Evolutionary conservation across 2,113 vertebrate species (phyloP), one percentile per base, ranked within the genome.

Genomic region (Nothocercus nigrocapillus): DNA sequence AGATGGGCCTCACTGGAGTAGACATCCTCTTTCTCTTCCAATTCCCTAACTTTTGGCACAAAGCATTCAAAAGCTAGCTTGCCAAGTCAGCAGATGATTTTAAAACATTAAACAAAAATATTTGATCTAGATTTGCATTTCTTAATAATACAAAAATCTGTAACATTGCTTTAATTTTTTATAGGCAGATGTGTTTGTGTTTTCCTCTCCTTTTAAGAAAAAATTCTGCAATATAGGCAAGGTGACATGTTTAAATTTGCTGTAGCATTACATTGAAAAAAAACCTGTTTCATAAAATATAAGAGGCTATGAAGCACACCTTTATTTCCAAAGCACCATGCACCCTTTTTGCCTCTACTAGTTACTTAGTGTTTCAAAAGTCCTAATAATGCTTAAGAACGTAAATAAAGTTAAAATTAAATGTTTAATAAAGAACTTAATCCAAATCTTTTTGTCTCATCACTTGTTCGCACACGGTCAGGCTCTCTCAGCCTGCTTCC

Each of bases 1-100:
- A 90, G 77, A 86, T 84, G 69, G 81, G 64, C 45, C 91, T 68
- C 13, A 15, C 42, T 67, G 77, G 79, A 89, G 13, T 36, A 8
- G 3, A 47, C n/a, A 76, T 15, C 47, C 42, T 79, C 25, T 69
- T 88, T 91, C 40, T 85, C 10, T 42, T 77, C 30, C 49, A 73
- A 4, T 15, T 77, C 24, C 7, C 4, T 25, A 75, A 18, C 3
- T 82, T 80, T 49, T 88, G 63, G 70, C 70, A 96, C 28, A 74
- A 3, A 40, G 8, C 1, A 1, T 25, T 77, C 27, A 66, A 54
- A 53, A 83, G 45, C 34, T 8, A 51, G n/a, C 34, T 66, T 94
- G 76, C 82, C 90, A 94, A 77, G 89, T 83, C 27, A 77, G 42
- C 76, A 95, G 59, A 92, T 75, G 36, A 85, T 77, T 91, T 83